Base-by-base conservation (phyloP, 2,113 vertebrate genomes). In the Equus przewalskii region DNA sequence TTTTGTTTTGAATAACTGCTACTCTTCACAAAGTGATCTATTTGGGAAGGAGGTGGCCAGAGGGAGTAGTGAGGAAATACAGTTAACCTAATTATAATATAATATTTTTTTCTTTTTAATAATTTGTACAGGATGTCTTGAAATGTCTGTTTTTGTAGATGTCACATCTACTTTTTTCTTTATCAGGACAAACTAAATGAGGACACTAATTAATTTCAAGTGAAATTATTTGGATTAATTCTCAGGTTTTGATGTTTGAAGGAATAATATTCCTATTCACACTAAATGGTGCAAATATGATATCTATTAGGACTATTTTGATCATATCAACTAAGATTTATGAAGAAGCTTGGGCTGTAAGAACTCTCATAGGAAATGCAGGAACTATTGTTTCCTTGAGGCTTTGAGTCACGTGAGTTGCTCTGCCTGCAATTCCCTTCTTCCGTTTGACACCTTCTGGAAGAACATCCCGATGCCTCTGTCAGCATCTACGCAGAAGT, bases 1-100 rank as follows among this genome's bases (percentile, higher is more conserved):
- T 97, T 97, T 98, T 97, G 96, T 97, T 98, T 98, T 97, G 96
- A 98, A 94, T 97, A 98, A 98, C 97, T 98, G 97, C 92, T 97
- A 96, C 96, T 19, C 97, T 98, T 98, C 92, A 96, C 73, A 97
- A 97, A 94, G 97, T 98, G 96, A 97, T 98, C 96, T 98, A 91
- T 97, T 98, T 98, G 93, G 90, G 83, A 91, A 72, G 88, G 90
- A 93, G 94, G 97, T 93, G 97, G 97, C 94, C 82, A 91, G 90
- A 97, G 94, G 95, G 96, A 96, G 84, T 69, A 95, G 70, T 44
- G 65, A 92, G 30, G 78, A 96, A 96, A 94, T 46, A 60, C 80
- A 95, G 84, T 97, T 75, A 73, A 93, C 76, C 80, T 97, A 98
- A 98, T 98, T 97, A 97, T 41, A 96, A 80, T 87, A 92, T 30